Percentiles rank a stretch among this genome's conserved stretches.
phyloP scores from a whole-genome alignment of 2,797 vertebrate species.

The Protosalanx chinensis region DNA sequence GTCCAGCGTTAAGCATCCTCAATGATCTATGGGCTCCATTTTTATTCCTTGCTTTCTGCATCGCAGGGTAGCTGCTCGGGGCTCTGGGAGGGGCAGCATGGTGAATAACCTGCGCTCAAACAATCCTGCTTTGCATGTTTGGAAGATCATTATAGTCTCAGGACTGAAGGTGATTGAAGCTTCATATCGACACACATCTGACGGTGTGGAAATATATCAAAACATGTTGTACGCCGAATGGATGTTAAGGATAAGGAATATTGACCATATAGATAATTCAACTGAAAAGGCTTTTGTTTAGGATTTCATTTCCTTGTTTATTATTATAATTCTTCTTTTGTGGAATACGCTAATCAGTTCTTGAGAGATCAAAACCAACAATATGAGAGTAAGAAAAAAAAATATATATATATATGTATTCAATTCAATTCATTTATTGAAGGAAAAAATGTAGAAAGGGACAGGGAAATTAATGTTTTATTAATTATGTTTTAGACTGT shows the following conservation, averaged over 20 bases:
- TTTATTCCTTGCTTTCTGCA: conserved; percentile 71
- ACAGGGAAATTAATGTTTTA: conserved; percentile 69
- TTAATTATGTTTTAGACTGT: conserved; percentile 73
- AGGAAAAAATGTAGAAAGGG: conserved; percentile 48
- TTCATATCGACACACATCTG: neutral
- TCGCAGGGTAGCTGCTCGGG: conserved; percentile 54
- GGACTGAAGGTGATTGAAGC: neutral
- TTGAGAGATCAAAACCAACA: conserved; percentile 60
- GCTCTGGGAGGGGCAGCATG: conserved; percentile 57
- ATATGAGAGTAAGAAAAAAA: conserved; percentile 30
- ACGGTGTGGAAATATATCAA: neutral
- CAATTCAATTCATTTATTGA: no score
- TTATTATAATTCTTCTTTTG: conserved; percentile 40
- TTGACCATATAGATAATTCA: neutral
- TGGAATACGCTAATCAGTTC: conserved; percentile 57
- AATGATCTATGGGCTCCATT: conserved; percentile 79
- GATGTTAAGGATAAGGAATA: neutral
- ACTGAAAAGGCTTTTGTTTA: conserved; percentile 17
- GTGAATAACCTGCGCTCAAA: conserved; percentile 58
- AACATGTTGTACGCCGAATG: neutral
- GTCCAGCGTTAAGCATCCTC: conserved; percentile 75
- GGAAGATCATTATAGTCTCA: conserved; percentile 17
- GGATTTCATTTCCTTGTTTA: conserved; percentile 33
- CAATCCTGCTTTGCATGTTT: conserved; percentile 39
- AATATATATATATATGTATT: no score